Conservation (phyloP, 2,888 invertebrate species). For the Drosophila algonquin region DNA sequence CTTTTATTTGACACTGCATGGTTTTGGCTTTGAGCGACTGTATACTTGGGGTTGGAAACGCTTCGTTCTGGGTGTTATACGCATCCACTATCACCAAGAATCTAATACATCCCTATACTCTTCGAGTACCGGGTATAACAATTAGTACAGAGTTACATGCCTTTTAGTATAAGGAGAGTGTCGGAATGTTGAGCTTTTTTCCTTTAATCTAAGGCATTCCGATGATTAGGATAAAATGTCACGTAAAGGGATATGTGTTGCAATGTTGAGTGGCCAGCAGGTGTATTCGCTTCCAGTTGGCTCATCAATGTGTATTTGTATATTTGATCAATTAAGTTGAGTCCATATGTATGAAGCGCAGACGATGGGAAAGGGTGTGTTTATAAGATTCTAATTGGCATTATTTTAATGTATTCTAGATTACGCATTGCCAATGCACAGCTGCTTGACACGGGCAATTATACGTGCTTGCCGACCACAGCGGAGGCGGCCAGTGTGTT, state of each 20-base stretch:
- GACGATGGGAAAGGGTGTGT: too few relatives aligned
- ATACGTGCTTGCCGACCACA: conserved; percentile 94
- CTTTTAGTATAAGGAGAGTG: conserved; percentile 1
- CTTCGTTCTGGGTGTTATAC: too few relatives aligned
- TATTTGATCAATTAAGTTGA: too few relatives aligned
- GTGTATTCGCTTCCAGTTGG: conserved; percentile 37
- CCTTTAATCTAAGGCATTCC: conserved; percentile 16
- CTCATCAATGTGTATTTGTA: conserved; percentile 43
- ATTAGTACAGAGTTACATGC: background rate
- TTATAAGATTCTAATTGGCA: background rate
- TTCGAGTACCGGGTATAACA: too few relatives aligned
- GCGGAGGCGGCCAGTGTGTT: conserved; percentile 93
- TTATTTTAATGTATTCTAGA: conserved; percentile 79
- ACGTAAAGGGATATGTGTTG: conserved; percentile 1
- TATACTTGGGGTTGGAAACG: too few relatives aligned
- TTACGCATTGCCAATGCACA: conserved; percentile 90
- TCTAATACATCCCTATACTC: too few relatives aligned
- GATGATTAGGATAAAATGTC: background rate
- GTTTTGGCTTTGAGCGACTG: too few relatives aligned
- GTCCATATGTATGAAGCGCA: too few relatives aligned
- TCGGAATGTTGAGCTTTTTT: background rate
- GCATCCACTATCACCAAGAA: too few relatives aligned
- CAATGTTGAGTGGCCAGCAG: conserved; percentile 8
- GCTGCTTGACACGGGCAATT: conserved; percentile 93
- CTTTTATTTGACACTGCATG: too few relatives aligned